Conservation (phyloP, 2,113 vertebrate genomes). For the Ceyx cyanopectus region DNA sequence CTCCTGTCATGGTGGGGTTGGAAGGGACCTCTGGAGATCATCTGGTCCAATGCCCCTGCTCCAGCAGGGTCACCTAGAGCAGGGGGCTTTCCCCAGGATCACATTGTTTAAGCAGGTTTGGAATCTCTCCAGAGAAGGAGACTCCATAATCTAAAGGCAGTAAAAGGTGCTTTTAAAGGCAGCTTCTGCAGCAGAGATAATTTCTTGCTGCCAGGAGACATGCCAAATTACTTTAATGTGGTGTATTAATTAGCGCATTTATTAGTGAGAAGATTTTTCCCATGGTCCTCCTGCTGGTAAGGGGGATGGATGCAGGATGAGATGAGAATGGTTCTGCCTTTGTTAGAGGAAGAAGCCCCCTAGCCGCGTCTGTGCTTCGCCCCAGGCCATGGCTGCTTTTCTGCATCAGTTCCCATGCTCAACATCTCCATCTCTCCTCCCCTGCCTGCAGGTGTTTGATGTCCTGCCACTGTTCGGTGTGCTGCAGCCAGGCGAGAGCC, state of each 20-base stretch:
- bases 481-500: constrained; percentile 79
- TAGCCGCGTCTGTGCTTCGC: accelerated
- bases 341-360: not conserved
- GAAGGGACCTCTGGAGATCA: not conserved
- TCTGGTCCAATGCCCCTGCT: not conserved
- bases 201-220: not conserved
- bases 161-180: not conserved
- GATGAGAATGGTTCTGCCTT: not conserved
- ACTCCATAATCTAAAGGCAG: not conserved
- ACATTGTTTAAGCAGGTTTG: not conserved
- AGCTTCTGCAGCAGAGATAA: not conserved
- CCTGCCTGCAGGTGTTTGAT: constrained; percentile 83
- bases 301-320: not conserved
- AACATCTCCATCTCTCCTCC: accelerated
- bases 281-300: not conserved
- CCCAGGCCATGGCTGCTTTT: not conserved
- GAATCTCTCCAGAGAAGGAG: not conserved
- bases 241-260: not conserved
- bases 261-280: not conserved
- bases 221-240: not conserved
- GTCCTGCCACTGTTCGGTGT: constrained; percentile 80
- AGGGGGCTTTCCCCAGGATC: not conserved
- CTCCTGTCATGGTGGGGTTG: not conserved
- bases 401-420: not conserved
- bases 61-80: not conserved